A percentile compares a stretch with the other conserved stretches of the same genome.
Conservation (phyloP, 2,797 vertebrate genomes). For the Orestias chungarensis region DNA sequence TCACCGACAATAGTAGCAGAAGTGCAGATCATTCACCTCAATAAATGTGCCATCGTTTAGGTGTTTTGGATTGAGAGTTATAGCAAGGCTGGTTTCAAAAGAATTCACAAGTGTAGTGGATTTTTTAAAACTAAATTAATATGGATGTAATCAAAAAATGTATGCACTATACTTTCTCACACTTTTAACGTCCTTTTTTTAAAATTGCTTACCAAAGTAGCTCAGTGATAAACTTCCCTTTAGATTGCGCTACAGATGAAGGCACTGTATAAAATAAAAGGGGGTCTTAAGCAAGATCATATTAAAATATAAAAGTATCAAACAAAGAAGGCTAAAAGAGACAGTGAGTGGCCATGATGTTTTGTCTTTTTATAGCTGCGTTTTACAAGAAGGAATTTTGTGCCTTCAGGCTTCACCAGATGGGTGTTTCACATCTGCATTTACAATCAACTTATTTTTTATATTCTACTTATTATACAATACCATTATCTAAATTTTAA, state of each 20-base stretch:
- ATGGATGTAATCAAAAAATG: background rate
- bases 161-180: background rate
- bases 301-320: background rate
- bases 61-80: constrained; percentile 5
- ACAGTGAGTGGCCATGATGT: background rate
- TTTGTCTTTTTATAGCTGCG: background rate
- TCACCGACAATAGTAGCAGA: constrained; percentile 7
- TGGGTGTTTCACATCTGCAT: background rate
- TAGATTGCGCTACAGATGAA: background rate
- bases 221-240: background rate
- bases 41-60: constrained; percentile 1
- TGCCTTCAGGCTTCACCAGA: background rate
- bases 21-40: background rate
- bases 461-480: background rate
- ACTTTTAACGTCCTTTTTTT: background rate
- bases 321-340: background rate
- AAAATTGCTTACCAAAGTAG: background rate
- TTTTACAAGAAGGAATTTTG: background rate
- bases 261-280: background rate
- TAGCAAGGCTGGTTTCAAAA: constrained; percentile 9
- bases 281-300: background rate
- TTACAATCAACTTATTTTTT: background rate
- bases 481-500: background rate
- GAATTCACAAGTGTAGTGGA: background rate
- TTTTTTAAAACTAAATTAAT: background rate